phyloP scores from a whole-genome alignment of 1,140 invertebrate genomes.

The Procambarus virginalis region DNA sequence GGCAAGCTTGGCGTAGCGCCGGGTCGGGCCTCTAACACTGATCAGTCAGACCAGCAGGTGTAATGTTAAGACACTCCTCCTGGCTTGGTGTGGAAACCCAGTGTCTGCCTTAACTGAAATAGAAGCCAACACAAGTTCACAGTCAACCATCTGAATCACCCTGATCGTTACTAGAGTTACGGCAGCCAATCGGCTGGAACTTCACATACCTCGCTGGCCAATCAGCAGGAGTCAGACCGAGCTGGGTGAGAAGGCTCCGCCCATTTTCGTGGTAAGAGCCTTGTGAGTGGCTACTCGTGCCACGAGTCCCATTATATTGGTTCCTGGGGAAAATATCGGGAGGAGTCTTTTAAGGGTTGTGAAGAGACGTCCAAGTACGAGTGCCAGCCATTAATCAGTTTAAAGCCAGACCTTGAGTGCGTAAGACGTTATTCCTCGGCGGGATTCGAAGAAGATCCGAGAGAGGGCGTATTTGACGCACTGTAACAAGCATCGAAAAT shows the following conservation, averaged over 20 bases:
- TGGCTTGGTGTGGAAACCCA: not conserved
- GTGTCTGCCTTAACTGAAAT: constrained; percentile 38
- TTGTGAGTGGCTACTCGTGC: constrained; percentile 41
- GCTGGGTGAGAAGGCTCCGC: constrained; percentile 4
- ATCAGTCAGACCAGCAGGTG: too few relatives aligned
- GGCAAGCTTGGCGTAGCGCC: too few relatives aligned
- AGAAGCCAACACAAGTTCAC: constrained; percentile 15
- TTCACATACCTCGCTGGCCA: not conserved
- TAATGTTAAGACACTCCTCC: too few relatives aligned
- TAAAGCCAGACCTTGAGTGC: constrained; percentile 51
- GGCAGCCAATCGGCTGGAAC: constrained; percentile 43
- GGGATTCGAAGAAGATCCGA: not conserved
- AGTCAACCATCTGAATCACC: constrained; percentile 47
- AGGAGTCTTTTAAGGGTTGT: not conserved
- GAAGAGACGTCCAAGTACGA: constrained; percentile 8
- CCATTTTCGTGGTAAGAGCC: constrained; percentile 7
- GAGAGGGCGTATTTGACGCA: too few relatives aligned
- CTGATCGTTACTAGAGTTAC: constrained; percentile 33
- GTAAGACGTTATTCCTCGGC: constrained; percentile 19
- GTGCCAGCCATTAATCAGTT: constrained; percentile 61
- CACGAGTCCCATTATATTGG: not conserved
- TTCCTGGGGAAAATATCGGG: not conserved
- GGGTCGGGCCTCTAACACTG: too few relatives aligned
- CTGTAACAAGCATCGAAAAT: too few relatives aligned
- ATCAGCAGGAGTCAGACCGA: not conserved